phyloP scores from a whole-genome alignment of 1,140 invertebrate genomes.

The Rhyacophila brunnea region DNA sequence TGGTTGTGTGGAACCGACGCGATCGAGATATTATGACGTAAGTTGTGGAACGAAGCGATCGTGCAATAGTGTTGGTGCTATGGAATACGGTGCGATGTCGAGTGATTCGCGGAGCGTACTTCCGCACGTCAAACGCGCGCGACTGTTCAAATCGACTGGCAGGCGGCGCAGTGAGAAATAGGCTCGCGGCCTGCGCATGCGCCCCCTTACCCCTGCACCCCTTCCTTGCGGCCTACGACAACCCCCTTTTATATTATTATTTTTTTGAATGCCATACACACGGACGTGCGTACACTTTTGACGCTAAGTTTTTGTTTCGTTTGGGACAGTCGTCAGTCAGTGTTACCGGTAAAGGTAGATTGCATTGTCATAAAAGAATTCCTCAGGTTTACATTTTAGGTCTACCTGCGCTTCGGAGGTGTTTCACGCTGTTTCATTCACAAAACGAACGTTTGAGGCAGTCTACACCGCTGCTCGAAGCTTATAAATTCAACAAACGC shows the following conservation, averaged over 20 bases:
- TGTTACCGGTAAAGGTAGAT: not conserved
- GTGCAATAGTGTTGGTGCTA: constrained; percentile 15
- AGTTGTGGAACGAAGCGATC: constrained; percentile 7
- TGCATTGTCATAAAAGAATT: constrained; percentile 26
- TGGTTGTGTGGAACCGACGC: constrained; percentile 4
- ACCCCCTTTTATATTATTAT: constrained; percentile 2
- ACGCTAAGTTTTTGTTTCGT: constrained; percentile 21
- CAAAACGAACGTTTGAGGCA: not conserved
- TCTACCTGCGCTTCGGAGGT: constrained; percentile 19
- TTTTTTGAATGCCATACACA: constrained; percentile 18
- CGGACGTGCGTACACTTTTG: constrained; percentile 17
- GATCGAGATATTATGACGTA: constrained; percentile 15
- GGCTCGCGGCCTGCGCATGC: constrained; percentile 9
- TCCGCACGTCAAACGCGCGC: constrained; percentile 3
- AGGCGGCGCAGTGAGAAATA: constrained; percentile 5
- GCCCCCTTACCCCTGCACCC: constrained; percentile 8
- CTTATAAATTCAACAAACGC: no score
- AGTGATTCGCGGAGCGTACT: constrained; percentile 2
- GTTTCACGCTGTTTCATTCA: constrained; percentile 25
- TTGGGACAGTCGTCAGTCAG: no score
- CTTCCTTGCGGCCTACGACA: not conserved
- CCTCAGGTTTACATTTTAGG: constrained; percentile 4
- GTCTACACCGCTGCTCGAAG: no score
- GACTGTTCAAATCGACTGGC: constrained; percentile 28
- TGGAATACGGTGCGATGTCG: constrained; percentile 13